Percentiles rank a stretch among this genome's conserved stretches.
Evolutionary conservation across 2,888 invertebrate genomes (phyloP).

Genomic region (Galerucella nymphaeae): DNA sequence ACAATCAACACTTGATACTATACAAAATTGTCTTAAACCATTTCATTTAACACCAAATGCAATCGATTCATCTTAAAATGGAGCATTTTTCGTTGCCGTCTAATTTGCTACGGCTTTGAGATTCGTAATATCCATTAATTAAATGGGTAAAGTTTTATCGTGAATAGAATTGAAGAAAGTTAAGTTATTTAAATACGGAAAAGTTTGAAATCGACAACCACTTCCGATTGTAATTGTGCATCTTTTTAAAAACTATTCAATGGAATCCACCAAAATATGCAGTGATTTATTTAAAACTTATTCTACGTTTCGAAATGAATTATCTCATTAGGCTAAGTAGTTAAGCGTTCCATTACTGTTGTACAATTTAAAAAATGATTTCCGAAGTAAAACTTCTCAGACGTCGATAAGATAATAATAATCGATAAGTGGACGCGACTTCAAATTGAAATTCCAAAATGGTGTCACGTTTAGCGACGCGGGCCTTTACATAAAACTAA

Average conservation of each 20-base stretch:
- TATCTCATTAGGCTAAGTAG: not conserved
- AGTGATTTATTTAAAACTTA: not conserved
- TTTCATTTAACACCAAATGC: not conserved
- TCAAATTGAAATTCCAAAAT: too few species aligned
- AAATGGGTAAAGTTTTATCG: constrained; percentile 31
- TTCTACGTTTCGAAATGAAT: not conserved
- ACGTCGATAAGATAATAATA: too few species aligned
- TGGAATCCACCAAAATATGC: constrained; percentile 4
- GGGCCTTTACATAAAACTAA: too few species aligned
- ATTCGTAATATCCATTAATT: constrained; percentile 31
- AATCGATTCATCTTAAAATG: constrained; percentile 20
- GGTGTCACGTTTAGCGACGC: too few species aligned
- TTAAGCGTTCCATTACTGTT: too few species aligned
- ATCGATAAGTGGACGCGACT: too few species aligned
- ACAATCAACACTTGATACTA: not conserved
- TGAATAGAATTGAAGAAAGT: constrained; percentile 26
- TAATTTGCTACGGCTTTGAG: constrained; percentile 15
- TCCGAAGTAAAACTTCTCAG: too few species aligned
- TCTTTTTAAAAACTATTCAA: constrained; percentile 6
- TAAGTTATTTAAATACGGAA: constrained; percentile 30
- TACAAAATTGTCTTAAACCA: not conserved
- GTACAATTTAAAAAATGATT: too few species aligned
- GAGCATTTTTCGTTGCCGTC: constrained; percentile 14
- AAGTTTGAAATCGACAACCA: constrained; percentile 28
- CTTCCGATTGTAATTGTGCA: constrained; percentile 25